These are phyloP conservation scores for Sterna hirundo DNA, from an alignment of 2,113 vertebrate species.

Conservation along the genomic window DNA sequence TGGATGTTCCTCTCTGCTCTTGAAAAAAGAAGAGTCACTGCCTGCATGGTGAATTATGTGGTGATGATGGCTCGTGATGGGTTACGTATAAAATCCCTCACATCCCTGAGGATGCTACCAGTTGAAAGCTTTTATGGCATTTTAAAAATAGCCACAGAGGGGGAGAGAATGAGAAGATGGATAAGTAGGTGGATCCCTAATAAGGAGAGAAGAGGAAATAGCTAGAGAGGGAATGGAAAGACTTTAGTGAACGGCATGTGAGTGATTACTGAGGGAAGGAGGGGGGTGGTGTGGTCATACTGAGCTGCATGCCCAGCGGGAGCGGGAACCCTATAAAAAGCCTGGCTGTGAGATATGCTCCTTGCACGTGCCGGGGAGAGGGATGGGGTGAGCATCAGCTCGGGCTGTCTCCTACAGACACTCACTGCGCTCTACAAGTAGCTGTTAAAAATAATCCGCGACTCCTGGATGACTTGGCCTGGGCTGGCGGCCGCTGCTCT, in stretches of 20 bases:
- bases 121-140: constrained; percentile 59
- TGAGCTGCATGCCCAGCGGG: neutral
- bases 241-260: constrained; percentile 39
- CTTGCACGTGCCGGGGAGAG: neutral
- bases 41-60: constrained; percentile 5
- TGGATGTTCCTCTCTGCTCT: neutral
- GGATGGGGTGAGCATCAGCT: neutral
- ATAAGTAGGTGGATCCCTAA: constrained; percentile 62
- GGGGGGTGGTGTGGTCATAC: neutral
- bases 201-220: constrained; percentile 61
- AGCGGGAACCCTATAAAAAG: constrained; percentile 42
- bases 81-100: neutral
- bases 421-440: neutral
- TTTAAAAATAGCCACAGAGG: constrained; percentile 66
- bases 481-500: neutral
- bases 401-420: neutral
- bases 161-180: constrained; percentile 61
- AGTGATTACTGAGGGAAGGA: constrained; percentile 11
- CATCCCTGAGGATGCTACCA: constrained; percentile 43
- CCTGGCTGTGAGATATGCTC: neutral
- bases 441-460: neutral
- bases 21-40: neutral
- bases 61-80: constrained; percentile 1
- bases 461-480: neutral
- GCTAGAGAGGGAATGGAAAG: constrained; percentile 62